Percentiles rank a stretch among this genome's conserved stretches.
Conservation (phyloP, 2,113 vertebrate species). For the Sporophila hypoxantha region DNA sequence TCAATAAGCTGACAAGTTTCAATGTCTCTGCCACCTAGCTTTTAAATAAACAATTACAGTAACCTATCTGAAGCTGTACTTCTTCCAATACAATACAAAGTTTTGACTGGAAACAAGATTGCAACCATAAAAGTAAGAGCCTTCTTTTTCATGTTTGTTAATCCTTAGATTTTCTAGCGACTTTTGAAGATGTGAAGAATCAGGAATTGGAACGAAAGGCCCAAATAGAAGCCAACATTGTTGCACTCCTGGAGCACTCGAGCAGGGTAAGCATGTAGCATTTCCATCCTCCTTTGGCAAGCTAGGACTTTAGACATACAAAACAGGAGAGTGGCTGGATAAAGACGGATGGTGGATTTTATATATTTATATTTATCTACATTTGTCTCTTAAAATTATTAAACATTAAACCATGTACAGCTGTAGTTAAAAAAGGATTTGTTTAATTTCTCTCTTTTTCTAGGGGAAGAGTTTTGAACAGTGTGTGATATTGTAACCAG, state of each 20-base stretch:
- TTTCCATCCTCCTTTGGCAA: background rate
- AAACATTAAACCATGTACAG: background rate
- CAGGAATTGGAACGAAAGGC: constrained; percentile 75
- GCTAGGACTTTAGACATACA: background rate
- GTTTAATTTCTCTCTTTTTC: background rate
- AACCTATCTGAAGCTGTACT: background rate
- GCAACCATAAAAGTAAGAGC: background rate
- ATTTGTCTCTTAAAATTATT: background rate
- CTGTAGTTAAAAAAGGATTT: background rate
- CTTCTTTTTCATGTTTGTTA: constrained; percentile 11
- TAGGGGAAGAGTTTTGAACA: background rate
- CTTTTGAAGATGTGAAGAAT: constrained; percentile 76
- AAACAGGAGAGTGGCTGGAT: background rate
- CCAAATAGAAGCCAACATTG: constrained; percentile 78
- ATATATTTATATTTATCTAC: background rate
- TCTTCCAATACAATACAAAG: background rate
- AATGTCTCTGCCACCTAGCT: background rate
- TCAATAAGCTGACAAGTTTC: background rate
- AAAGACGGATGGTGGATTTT: background rate
- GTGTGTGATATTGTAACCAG: background rate
- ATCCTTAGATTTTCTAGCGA: constrained; percentile 79
- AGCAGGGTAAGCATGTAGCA: constrained; percentile 78
- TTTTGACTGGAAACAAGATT: background rate
- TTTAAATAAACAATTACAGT: background rate
- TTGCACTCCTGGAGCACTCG: constrained; percentile 83